Base-by-base conservation (phyloP, 1,140 invertebrate genomes). In the Hirudo medicinalis region DNA sequence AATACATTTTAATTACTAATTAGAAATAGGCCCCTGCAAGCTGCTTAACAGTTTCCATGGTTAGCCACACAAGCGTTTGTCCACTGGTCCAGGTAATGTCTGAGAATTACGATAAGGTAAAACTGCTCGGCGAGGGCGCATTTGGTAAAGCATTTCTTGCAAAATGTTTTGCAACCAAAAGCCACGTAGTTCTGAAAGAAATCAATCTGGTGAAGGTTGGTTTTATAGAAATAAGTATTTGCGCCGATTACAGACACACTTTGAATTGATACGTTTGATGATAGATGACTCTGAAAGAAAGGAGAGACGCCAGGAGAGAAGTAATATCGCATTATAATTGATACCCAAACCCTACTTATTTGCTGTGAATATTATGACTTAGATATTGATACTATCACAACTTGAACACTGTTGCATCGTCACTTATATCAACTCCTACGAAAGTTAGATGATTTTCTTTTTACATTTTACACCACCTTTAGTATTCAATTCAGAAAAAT, bases 91-190 rank as follows among this genome's bases (percentile, higher is more conserved):
- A 5, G 43, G 15, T 49, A 49, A 49, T 49, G 43, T 49, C 43
- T 13, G 78, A 82, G 25, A 79, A 79, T 72, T 82, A 81, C 72
- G 74, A 73, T 15, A 78, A 78, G 77, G 55, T 79, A 29, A 75
- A 75, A 63, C 76, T 78, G 70, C 85, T 88, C 77, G 87, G 87
- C 6, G 84, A 85, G 74, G 86, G 86, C 17, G 84, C 86, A 20
- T 87, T 86, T 81, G 87, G 87, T 36, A 86, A 86, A 55, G 87
- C 86, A 70, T 84, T 86, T 72, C 85, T 88, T 75, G 86, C 87
- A 0, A 80, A 82, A 72, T 49, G 43, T 49, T 49, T 49, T 49
- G 43, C 43, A 2, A 78, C 84, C 69, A 86, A 85, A 77, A 74
- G 75, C 32, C 77, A 86, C 25, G 86, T 80, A 82, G 86, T 87